Conservation (phyloP, 2,113 vertebrate species). For the Onychorhynchus coronatus region DNA sequence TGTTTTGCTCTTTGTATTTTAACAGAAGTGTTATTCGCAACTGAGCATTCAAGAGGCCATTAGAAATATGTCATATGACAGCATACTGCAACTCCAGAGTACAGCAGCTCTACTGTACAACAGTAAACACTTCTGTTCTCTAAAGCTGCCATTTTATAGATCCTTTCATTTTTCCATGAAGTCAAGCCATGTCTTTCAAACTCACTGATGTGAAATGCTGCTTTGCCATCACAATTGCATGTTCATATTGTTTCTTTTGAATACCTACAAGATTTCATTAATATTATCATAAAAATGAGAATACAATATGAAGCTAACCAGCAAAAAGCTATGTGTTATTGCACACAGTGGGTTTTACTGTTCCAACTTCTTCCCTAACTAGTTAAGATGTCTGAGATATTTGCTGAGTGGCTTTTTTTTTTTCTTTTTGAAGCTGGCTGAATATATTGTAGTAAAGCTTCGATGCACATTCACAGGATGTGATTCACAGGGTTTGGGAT, state of each 20-base stretch:
- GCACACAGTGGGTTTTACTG: not conserved
- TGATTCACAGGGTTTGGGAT: not conserved
- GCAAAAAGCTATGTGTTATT: not conserved
- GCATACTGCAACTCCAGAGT: not conserved
- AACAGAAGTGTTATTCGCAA: not conserved
- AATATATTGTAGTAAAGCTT: not conserved
- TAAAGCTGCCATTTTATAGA: not conserved
- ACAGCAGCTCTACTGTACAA: not conserved
- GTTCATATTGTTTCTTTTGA: not conserved
- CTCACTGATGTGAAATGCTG: not conserved
- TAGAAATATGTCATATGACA: not conserved
- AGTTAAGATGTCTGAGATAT: not conserved
- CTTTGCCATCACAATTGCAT: not conserved
- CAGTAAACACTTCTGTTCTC: not conserved
- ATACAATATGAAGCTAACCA: not conserved
- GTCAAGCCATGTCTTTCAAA: not conserved
- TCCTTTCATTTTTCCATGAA: not conserved
- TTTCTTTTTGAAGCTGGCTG: not conserved
- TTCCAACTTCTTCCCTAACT: not conserved
- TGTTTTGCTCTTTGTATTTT: constrained; percentile 5
- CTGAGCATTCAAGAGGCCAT: not conserved
- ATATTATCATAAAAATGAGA: not conserved
- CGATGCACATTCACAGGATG: not conserved
- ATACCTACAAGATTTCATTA: not conserved
- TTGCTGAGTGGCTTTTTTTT: not conserved